Evolutionary conservation across 2,888 invertebrate species (phyloP).

Genomic region (Apamea epomidion): DNA sequence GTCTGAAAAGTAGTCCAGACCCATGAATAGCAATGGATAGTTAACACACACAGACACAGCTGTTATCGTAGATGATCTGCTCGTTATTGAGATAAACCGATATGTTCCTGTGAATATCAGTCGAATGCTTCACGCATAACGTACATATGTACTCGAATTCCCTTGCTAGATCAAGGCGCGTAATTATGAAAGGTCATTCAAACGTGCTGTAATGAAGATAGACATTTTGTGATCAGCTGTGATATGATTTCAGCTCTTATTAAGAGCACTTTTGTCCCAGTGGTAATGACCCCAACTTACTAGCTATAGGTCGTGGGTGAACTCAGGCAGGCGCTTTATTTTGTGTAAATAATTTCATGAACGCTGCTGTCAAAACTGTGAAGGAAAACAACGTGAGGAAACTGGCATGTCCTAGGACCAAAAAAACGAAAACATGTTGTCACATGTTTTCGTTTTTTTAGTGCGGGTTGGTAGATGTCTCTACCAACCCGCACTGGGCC

Average conservation of each 20-base stretch:
- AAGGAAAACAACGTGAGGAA: not conserved
- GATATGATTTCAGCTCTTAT: not conserved
- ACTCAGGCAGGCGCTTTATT: not conserved
- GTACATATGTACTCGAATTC: slow-evolving; percentile 11
- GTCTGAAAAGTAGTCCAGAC: slow-evolving; percentile 8
- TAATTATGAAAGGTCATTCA: slow-evolving; percentile 20
- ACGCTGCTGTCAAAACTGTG: not conserved
- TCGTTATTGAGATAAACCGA: slow-evolving; percentile 1
- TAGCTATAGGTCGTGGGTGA: not conserved
- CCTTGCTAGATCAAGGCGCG: slow-evolving; percentile 2
- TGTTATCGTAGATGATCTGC: slow-evolving; percentile 17
- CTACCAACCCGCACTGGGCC: not conserved
- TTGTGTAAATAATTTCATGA: not conserved
- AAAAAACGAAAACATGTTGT: not conserved
- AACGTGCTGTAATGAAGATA: slow-evolving; percentile 2
- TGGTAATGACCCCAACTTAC: not conserved
- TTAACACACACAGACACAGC: slow-evolving; percentile 1
- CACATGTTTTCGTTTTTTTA: too few relatives aligned
- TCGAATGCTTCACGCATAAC: slow-evolving; percentile 6
- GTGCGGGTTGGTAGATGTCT: too few relatives aligned
- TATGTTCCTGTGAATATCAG: slow-evolving; percentile 14
- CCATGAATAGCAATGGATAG: slow-evolving; percentile 13
- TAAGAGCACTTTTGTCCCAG: not conserved
- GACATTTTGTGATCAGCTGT: not conserved
- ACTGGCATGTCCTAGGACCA: not conserved